Percentiles rank a stretch among this genome's conserved stretches.
These are phyloP conservation scores for Erebia palarica DNA, from an alignment of 2,888 invertebrate species.

Conservation along the genomic window DNA sequence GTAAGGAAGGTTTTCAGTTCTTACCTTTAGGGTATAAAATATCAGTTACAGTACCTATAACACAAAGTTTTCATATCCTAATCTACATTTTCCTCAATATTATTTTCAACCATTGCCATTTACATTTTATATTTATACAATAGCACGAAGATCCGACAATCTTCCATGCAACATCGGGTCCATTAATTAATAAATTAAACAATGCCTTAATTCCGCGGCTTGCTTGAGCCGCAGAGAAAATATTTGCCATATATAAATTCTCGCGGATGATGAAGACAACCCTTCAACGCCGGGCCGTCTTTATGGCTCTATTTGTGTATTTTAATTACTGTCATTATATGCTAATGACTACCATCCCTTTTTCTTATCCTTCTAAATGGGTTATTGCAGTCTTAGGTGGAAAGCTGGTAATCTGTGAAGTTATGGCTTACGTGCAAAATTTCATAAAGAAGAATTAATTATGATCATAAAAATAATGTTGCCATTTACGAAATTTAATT, in stretches of 20 bases:
- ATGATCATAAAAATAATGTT: background rate
- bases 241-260: slow-evolving; percentile 81
- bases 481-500: background rate
- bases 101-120: background rate
- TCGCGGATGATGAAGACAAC: slow-evolving; percentile 79
- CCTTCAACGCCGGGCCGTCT: slow-evolving; percentile 79
- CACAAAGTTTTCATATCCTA: too few relatives aligned
- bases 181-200: slow-evolving; percentile 82
- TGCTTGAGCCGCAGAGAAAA: slow-evolving; percentile 72
- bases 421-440: slow-evolving; percentile 5
- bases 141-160: slow-evolving; percentile 47
- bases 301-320: slow-evolving; percentile 87
- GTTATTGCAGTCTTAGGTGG: slow-evolving; percentile 73
- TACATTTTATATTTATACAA: slow-evolving; percentile 11
- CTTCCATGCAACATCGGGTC: slow-evolving; percentile 68
- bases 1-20: too few relatives aligned
- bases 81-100: background rate
- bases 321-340: slow-evolving; percentile 88
- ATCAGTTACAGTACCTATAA: too few relatives aligned
- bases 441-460: background rate
- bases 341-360: slow-evolving; percentile 83
- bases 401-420: slow-evolving; percentile 21
- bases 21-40: too few relatives aligned
- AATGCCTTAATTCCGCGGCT: slow-evolving; percentile 72
- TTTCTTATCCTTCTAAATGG: slow-evolving; percentile 83